These are phyloP conservation scores for Hydriomena furcata DNA, from an alignment of 2,888 invertebrate species.

Conservation along the genomic window DNA sequence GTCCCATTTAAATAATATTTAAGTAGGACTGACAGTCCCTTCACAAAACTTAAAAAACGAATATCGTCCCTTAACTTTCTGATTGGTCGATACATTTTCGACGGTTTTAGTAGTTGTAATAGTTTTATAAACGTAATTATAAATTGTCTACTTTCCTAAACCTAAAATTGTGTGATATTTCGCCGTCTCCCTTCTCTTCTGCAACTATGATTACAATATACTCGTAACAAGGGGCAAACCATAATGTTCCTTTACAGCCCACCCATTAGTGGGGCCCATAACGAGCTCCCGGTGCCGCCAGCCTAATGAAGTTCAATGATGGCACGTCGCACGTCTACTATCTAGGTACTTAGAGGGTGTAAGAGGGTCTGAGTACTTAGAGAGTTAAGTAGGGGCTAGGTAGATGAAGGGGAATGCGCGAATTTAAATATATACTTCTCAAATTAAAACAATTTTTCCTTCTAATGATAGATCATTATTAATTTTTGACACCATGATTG, in stretches of 20 bases:
- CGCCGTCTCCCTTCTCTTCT: slow-evolving; percentile 8
- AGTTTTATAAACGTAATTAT: no score
- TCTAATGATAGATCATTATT: no score
- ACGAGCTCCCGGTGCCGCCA: slow-evolving; percentile 19
- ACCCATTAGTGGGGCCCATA: slow-evolving; percentile 20
- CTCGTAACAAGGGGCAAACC: slow-evolving; percentile 8
- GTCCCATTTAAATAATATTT: no score
- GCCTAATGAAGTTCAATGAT: slow-evolving; percentile 22
- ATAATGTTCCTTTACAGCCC: slow-evolving; percentile 17
- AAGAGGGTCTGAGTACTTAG: slow-evolving; percentile 19
- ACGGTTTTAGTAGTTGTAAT: no score
- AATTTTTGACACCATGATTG: no score
- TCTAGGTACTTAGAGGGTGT: slow-evolving; percentile 18
- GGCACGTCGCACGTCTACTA: slow-evolving; percentile 12
- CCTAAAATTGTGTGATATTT: no score
- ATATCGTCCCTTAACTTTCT: no score
- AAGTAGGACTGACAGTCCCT: no score
- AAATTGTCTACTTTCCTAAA: no score
- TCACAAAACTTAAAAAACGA: no score
- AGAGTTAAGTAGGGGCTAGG: slow-evolving; percentile 2
- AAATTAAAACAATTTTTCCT: no score
- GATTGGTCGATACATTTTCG: no score
- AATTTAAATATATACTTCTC: neutral
- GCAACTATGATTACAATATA: slow-evolving; percentile 15
- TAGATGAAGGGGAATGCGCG: neutral